A percentile compares a stretch with the other conserved stretches of the same genome.
phyloP scores from a whole-genome alignment of 2,113 vertebrate genomes.

The Picathartes gymnocephalus region DNA sequence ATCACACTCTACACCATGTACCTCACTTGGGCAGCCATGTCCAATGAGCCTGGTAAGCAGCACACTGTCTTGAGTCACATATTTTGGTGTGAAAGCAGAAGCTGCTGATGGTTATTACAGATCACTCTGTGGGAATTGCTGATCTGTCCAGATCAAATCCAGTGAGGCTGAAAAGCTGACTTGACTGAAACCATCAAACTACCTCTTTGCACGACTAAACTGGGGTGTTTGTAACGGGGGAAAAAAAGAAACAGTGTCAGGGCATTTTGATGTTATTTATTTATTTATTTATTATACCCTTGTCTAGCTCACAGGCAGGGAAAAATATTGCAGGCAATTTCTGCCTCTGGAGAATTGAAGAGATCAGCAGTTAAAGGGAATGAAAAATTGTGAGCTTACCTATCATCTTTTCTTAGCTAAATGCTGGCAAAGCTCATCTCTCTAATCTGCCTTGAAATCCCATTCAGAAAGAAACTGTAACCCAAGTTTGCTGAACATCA shows the following conservation, averaged over 20 bases:
- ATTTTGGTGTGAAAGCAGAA: not conserved
- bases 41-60: conserved; percentile 88
- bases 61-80: rapidly evolving
- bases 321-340: not conserved
- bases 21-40: conserved; percentile 96
- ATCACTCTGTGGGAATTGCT: not conserved
- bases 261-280: not conserved
- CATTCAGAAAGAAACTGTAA: conserved; percentile 85
- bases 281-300: not conserved
- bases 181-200: not conserved
- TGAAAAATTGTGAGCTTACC: not conserved
- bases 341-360: not conserved
- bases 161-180: not conserved
- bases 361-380: not conserved
- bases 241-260: not conserved
- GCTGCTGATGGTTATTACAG: not conserved
- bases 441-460: not conserved
- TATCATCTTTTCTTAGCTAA: not conserved
- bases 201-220: not conserved
- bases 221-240: not conserved
- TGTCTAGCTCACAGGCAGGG: not conserved
- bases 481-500: conserved; percentile 84
- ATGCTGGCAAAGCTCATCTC: not conserved
- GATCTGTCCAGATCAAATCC: not conserved
- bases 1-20: conserved; percentile 93